Percentiles rank a stretch among this genome's conserved stretches.
Evolutionary conservation across 1,140 invertebrate genomes (phyloP).

Genomic region (Neodiprion fabricii): DNA sequence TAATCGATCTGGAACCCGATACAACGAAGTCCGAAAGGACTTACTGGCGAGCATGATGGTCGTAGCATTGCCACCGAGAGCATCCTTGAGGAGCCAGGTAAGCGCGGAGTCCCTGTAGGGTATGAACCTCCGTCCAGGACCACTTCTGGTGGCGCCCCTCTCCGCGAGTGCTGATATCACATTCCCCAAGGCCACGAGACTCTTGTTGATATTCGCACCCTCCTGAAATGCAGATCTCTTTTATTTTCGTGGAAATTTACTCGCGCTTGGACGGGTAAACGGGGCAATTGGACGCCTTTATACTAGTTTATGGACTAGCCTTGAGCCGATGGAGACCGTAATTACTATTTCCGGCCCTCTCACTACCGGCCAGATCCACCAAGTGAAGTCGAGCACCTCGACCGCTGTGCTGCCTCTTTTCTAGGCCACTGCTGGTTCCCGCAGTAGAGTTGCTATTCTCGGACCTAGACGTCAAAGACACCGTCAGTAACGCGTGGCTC

Average conservation of each 20-base stretch:
- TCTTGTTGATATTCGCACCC: conserved; percentile 84
- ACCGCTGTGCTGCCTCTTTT: conserved; percentile 11
- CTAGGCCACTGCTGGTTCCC: conserved; percentile 12
- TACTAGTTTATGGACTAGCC: conserved; percentile 37
- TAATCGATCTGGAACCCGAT: background rate
- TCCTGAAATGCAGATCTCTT: conserved; percentile 58
- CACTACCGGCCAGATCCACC: conserved; percentile 52
- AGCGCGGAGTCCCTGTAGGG: conserved; percentile 78
- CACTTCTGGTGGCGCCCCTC: conserved; percentile 56
- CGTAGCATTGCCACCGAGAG: conserved; percentile 70
- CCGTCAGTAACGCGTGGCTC: conserved; percentile 48
- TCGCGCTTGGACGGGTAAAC: background rate
- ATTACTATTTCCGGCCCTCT: conserved; percentile 48
- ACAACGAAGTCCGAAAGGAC: conserved; percentile 32
- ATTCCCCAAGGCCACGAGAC: conserved; percentile 79
- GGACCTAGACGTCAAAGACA: conserved; percentile 36
- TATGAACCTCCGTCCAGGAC: conserved; percentile 64
- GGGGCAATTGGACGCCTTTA: background rate
- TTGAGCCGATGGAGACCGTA: conserved; percentile 49
- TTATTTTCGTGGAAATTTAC: background rate
- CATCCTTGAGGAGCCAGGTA: conserved; percentile 76
- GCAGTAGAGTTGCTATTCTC: conserved; percentile 23
- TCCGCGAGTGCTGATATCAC: conserved; percentile 79
- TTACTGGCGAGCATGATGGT: conserved; percentile 72
- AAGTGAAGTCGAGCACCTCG: conserved; percentile 44